Evolutionary conservation across 1,140 invertebrate species (phyloP).

Genomic region (Anastrepha ludens): DNA sequence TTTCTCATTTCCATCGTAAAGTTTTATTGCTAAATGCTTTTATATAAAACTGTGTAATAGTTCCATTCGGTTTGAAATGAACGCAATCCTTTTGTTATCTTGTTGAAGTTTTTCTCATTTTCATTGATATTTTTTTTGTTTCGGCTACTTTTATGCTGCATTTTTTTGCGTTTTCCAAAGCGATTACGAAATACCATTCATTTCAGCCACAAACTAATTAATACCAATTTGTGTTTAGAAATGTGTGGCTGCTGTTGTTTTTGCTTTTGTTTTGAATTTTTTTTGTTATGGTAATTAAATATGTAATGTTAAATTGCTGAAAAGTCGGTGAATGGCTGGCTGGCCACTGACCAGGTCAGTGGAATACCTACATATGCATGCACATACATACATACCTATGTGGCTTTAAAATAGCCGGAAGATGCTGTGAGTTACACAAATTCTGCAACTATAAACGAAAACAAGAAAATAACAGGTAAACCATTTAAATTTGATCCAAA

Average conservation of each 20-base stretch:
- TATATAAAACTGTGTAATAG: background rate
- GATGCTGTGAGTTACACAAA: slow-evolving; percentile 42
- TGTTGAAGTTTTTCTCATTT: slow-evolving; percentile 7
- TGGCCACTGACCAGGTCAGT: slow-evolving; percentile 4
- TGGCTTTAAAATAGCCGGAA: slow-evolving; percentile 15
- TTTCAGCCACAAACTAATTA: slow-evolving; percentile 13
- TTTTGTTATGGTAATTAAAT: slow-evolving; percentile 44
- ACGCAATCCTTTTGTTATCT: background rate
- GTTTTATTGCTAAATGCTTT: background rate
- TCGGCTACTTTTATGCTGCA: background rate
- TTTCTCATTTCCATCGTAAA: background rate
- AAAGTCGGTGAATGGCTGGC: slow-evolving; percentile 39
- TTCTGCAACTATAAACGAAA: background rate
- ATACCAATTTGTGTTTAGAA: slow-evolving; percentile 36
- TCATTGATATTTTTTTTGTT: background rate
- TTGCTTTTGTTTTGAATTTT: background rate
- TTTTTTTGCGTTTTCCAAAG: slow-evolving; percentile 1
- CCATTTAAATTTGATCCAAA: too few species aligned
- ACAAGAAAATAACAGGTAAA: background rate
- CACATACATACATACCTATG: too few species aligned
- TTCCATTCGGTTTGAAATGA: background rate
- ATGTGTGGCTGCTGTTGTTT: background rate
- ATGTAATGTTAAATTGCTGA: slow-evolving; percentile 22
- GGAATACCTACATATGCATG: background rate
- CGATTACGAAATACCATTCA: slow-evolving; percentile 36